These are phyloP conservation scores for Metalampra italica DNA, from an alignment of 2,888 invertebrate genomes.

Conservation along the genomic window DNA sequence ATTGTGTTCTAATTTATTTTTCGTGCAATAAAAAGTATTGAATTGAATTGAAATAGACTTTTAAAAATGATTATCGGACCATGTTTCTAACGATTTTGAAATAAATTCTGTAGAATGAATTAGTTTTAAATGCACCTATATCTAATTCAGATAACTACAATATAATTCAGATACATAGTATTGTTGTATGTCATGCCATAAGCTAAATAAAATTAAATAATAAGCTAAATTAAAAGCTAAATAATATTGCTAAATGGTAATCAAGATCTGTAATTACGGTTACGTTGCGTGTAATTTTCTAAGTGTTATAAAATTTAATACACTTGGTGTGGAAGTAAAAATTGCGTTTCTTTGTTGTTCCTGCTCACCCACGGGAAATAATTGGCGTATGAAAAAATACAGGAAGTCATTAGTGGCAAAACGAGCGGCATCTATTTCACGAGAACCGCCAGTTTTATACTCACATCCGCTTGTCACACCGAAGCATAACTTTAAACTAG, in stretches of 20 bases:
- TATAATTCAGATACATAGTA: too few relatives aligned
- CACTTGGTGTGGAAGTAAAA: constrained; percentile 31
- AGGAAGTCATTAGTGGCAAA: constrained; percentile 75
- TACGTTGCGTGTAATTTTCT: constrained; percentile 1
- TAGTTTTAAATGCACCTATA: too few relatives aligned
- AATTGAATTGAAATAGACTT: too few relatives aligned
- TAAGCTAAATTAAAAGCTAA: too few relatives aligned
- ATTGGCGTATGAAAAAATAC: constrained; percentile 71
- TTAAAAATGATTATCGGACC: too few relatives aligned
- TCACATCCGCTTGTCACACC: constrained; percentile 40
- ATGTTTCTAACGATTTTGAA: too few relatives aligned
- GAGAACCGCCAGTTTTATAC: constrained; percentile 33
- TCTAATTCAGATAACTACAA: too few relatives aligned
- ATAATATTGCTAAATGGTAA: neutral
- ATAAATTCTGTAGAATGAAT: too few relatives aligned
- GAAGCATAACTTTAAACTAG: constrained; percentile 17
- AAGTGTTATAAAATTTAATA: constrained; percentile 32
- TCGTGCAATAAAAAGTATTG: too few relatives aligned
- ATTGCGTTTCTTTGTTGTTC: constrained; percentile 36
- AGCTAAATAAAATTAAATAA: too few relatives aligned
- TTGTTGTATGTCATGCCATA: neutral
- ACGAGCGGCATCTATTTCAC: constrained; percentile 67
- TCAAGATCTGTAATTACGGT: constrained; percentile 5
- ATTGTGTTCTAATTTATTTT: too few relatives aligned
- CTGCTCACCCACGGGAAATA: constrained; percentile 66